These are phyloP conservation scores for Drosophila quadrilineata DNA, from an alignment of 1,140 invertebrate species.

Conservation along the genomic window DNA sequence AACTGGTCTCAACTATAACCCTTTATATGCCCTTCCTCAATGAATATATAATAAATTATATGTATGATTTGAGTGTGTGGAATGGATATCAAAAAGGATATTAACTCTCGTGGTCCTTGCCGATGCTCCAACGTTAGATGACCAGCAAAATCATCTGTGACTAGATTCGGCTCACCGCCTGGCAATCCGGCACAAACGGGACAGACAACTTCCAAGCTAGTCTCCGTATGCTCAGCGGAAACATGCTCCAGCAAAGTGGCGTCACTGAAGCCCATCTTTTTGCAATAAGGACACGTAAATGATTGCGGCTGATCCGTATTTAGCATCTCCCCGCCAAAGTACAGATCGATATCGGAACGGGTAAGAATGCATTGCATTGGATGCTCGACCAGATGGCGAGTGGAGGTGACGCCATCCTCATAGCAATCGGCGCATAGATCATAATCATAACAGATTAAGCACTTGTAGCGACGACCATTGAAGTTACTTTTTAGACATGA, in stretches of 20 bases:
- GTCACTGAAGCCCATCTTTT: conserved; percentile 97
- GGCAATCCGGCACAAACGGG: conserved; percentile 97
- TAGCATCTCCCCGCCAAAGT: conserved; percentile 96
- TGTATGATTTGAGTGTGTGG: conserved; percentile 8
- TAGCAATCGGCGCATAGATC: conserved; percentile 98
- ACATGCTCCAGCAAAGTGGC: conserved; percentile 95
- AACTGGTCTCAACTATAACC: too few relatives aligned
- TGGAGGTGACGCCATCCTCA: conserved; percentile 95
- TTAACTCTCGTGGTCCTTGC: conserved; percentile 91
- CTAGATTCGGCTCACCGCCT: conserved; percentile 97
- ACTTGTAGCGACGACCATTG: conserved; percentile 98
- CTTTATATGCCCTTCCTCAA: too few relatives aligned
- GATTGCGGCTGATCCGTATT: conserved; percentile 95
- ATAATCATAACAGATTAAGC: conserved; percentile 99
- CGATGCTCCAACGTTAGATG: conserved; percentile 97
- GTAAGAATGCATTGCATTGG: conserved; percentile 99
- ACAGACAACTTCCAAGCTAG: conserved; percentile 88
- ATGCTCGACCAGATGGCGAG: conserved; percentile 96
- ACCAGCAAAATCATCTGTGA: conserved; percentile 98
- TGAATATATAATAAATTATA: background rate
- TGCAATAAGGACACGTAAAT: conserved; percentile 98
- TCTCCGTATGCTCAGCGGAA: conserved; percentile 83
- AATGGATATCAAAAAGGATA: conserved; percentile 91
- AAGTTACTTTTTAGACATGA: conserved; percentile 99
- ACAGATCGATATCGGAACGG: conserved; percentile 97